Base-by-base conservation (phyloP, 1,140 invertebrate species). In the Chionoecetes opilio region DNA sequence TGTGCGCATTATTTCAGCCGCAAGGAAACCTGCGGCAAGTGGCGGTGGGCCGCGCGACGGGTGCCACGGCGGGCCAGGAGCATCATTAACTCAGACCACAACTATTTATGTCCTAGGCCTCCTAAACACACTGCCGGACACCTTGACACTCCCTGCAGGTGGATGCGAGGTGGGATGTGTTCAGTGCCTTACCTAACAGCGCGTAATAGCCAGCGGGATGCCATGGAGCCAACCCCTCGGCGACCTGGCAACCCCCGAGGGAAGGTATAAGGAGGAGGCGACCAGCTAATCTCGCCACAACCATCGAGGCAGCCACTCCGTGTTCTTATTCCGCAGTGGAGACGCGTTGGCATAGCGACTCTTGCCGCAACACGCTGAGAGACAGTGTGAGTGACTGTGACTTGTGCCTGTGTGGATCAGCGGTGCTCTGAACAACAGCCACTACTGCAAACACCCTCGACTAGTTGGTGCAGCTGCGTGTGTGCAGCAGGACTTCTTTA, bases 181-280 rank as follows among this genome's bases (percentile, higher is more conserved):
- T 26, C 46, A 9, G 11, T 14, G 46, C 46, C 46, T 14, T 9
- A 53, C 46, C 46, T 53, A 53, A 14, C 9, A 53, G 46, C 0
- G 46, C 46, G 46, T 9, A 53, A n/a, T 75, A 75, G n/a, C 11
- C 8, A 26, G 53, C 2, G 53, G 21, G 63, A n/a, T 75, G 63
- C 63, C 63, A 75, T 26, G n/a, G n/a, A n/a, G n/a, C 21, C 63
- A n/a, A 11, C 63, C 63, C 21, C 53, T 63, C 75, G 89, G 2
- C 34, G 0, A 21, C 46, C 46, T 63, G 89, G 46, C 41, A 91
- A 63, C 46, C 89, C 89, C 21, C 89, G 53, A 91, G 89, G 89
- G 46, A 75, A 32, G 46, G 29, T 91, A 91, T 91, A 91, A 91
- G 63, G 63, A 91, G 89, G 29, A 29, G n/a, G 89, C 5, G 41